A percentile compares a stretch with the other conserved stretches of the same genome.
phyloP scores from a whole-genome alignment of 2,888 invertebrate species.

The Mesorhabditis belari region DNA sequence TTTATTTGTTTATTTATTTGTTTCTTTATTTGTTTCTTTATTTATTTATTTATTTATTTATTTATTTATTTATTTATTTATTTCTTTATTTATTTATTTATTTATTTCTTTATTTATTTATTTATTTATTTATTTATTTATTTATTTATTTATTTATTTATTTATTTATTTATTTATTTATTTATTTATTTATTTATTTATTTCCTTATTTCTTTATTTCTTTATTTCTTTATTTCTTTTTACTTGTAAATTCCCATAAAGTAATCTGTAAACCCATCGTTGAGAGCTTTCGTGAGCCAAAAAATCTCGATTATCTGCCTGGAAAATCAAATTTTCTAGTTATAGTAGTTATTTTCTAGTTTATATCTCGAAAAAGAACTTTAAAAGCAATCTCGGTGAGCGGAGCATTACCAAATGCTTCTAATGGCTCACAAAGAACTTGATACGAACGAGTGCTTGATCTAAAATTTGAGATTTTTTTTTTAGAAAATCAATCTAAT shows the following conservation, averaged over 20 bases:
- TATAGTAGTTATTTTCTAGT: neutral
- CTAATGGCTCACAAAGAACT: constrained; percentile 37
- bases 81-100: too few species aligned
- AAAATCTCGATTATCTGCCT: constrained; percentile 54
- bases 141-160: too few species aligned
- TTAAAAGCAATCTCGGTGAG: constrained; percentile 47
- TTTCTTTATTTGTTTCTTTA: too few species aligned
- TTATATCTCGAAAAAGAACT: constrained; percentile 18
- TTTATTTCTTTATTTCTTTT: too few species aligned
- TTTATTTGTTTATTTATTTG: too few species aligned
- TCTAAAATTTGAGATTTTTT: neutral
- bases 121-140: too few species aligned
- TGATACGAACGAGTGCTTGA: constrained; percentile 40
- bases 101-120: too few species aligned
- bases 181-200: too few species aligned
- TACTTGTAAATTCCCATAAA: constrained; percentile 49
- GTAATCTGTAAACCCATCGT: constrained; percentile 57
- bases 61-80: too few species aligned
- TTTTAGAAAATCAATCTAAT: too few species aligned
- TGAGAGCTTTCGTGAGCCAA: constrained; percentile 59
- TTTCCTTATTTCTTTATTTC: too few species aligned
- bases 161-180: too few species aligned
- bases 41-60: neutral
- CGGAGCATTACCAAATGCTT: constrained; percentile 29
- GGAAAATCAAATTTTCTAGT: constrained; percentile 1